Evolutionary conservation across 2,113 vertebrate species (phyloP).

Genomic region (Opisthocomus hoazin): DNA sequence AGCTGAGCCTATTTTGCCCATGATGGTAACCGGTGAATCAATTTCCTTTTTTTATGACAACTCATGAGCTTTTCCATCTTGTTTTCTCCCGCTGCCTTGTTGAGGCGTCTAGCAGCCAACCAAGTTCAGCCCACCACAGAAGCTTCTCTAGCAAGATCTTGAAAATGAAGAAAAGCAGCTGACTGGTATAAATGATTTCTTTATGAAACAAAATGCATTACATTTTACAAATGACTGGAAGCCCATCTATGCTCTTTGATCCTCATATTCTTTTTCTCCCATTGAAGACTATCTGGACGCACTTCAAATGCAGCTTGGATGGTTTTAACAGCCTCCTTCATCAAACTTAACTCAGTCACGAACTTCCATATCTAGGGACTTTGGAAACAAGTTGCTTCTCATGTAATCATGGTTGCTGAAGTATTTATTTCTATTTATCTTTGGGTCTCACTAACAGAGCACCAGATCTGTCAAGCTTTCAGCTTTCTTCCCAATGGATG

Average conservation of each 20-base stretch:
- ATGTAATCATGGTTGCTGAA: not conserved
- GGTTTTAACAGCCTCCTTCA: not conserved
- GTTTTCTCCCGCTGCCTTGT: not conserved
- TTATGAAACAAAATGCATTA: not conserved
- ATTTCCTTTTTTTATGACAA: not conserved
- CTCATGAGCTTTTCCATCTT: not conserved
- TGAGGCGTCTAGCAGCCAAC: not conserved
- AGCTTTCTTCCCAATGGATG: not conserved
- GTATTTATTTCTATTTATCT: not conserved
- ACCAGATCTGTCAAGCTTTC: not conserved
- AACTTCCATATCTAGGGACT: not conserved
- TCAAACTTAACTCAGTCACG: not conserved
- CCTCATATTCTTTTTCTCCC: not conserved
- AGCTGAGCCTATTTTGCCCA: not conserved
- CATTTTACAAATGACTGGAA: not conserved
- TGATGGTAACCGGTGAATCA: not conserved
- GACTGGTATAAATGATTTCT: not conserved
- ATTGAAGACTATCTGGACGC: not conserved
- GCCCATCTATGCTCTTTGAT: not conserved
- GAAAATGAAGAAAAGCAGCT: not conserved
- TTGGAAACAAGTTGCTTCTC: not conserved
- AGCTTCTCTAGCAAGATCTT: not conserved
- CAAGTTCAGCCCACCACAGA: not conserved
- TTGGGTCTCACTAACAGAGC: not conserved
- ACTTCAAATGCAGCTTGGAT: not conserved